Evolutionary conservation across 2,888 invertebrate genomes (phyloP), one percentile per base, ranked within the genome.

Genomic region (Dyspetes luteomarginatus): DNA sequence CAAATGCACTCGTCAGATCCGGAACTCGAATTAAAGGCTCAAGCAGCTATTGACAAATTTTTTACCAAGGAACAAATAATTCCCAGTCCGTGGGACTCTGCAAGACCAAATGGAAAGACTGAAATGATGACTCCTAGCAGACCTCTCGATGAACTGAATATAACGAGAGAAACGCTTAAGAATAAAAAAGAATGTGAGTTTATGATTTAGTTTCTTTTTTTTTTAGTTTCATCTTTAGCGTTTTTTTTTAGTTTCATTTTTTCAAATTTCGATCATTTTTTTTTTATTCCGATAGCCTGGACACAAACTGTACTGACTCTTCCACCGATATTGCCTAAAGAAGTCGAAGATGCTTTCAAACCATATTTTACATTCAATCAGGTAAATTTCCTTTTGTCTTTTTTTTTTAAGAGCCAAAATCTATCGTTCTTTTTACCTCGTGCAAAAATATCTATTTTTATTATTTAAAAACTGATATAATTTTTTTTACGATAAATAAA

Each of bases 221-320:
- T n/a, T n/a, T n/a, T n/a, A n/a, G n/a, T n/a, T n/a, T n/a, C n/a
- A n/a, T n/a, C n/a, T n/a, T n/a, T n/a, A n/a, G n/a, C n/a, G n/a
- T n/a, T n/a, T n/a, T n/a, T n/a, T n/a, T n/a, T n/a, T n/a, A n/a
- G n/a, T n/a, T n/a, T n/a, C n/a, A n/a, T n/a, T n/a, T n/a, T 2
- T 55, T 36, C 2, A 12, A 36, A 36, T 12, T 48, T 1, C 2
- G 48, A 48, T 4, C 48, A 24, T 36, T 41, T 26, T 55, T 56
- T 7, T 65, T 64, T 24, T 75, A 78, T 72, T 80, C 45, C 81
- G 86, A 78, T 87, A 95, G 95, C 93, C 91, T 94, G 94, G 92
- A 93, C 94, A 48, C 96, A 96, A 92, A 96, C 96, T 28, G 90
- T 94, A 75, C 92, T 96, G 82, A 94, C 95, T 28, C 90, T 96